Conservation (phyloP, 2,113 vertebrate genomes). For the Morone saxatilis region DNA sequence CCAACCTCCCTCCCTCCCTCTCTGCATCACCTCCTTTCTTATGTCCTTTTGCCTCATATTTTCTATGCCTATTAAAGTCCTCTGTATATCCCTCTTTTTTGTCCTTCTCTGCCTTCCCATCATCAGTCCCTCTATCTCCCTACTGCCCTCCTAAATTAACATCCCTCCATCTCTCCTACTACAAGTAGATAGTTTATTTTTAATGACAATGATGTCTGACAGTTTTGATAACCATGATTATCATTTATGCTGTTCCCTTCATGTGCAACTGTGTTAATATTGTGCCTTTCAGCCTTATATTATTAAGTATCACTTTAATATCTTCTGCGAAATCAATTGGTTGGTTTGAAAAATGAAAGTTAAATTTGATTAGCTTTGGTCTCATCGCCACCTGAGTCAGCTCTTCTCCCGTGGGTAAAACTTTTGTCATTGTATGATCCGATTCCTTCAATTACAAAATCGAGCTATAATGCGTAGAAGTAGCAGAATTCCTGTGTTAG, state of each 20-base stretch:
- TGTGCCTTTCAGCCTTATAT: neutral
- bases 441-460: constrained; percentile 31
- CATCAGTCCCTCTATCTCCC: neutral
- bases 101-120: neutral
- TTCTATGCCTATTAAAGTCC: constrained; percentile 14
- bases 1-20: constrained; percentile 1
- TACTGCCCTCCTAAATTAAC: neutral
- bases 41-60: constrained; percentile 24
- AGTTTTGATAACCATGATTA: neutral
- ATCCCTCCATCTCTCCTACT: neutral
- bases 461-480: neutral
- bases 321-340: constrained; percentile 6
- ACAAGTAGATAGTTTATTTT: neutral
- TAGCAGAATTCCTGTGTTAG: neutral
- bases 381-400: constrained; percentile 36
- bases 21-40: constrained; percentile 21
- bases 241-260: neutral
- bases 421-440: constrained; percentile 33
- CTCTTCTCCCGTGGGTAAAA: constrained; percentile 9
- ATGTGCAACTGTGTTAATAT: neutral
- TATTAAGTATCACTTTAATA: constrained; percentile 20
- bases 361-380: constrained; percentile 50
- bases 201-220: neutral
- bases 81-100: neutral
- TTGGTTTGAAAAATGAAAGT: constrained; percentile 22